phyloP scores from a whole-genome alignment of 1,140 invertebrate species.

The Anthonomus grandis region DNA sequence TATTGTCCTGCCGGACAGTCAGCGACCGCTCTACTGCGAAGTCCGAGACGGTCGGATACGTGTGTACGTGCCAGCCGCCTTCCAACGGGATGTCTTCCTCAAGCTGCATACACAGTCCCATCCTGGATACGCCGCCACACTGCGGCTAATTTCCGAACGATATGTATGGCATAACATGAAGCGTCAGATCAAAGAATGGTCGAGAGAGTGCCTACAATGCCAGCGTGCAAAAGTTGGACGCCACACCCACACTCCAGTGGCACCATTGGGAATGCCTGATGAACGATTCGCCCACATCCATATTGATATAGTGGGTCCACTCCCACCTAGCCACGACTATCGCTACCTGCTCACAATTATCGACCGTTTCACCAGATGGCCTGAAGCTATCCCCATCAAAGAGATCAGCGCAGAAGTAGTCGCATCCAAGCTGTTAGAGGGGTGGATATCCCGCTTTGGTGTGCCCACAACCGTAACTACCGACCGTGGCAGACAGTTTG shows the following conservation, averaged over 20 bases:
- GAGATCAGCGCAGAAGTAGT: slow-evolving; percentile 44
- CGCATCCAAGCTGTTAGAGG: slow-evolving; percentile 33
- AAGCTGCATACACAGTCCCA: slow-evolving; percentile 25
- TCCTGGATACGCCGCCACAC: slow-evolving; percentile 32
- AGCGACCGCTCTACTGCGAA: neutral
- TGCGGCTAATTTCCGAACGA: slow-evolving; percentile 15
- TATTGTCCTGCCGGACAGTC: neutral
- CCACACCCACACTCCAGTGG: slow-evolving; percentile 29
- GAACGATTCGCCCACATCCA: slow-evolving; percentile 38
- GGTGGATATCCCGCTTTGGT: slow-evolving; percentile 48
- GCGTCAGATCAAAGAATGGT: slow-evolving; percentile 32
- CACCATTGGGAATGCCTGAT: slow-evolving; percentile 25
- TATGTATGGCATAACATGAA: slow-evolving; percentile 36
- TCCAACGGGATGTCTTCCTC: neutral
- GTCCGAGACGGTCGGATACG: neutral
- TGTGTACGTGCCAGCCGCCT: neutral
- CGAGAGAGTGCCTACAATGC: slow-evolving; percentile 32
- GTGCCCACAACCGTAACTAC: slow-evolving; percentile 44
- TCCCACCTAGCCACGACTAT: too few relatives aligned
- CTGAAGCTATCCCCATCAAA: slow-evolving; percentile 44
- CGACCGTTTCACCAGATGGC: slow-evolving; percentile 50
- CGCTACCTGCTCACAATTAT: slow-evolving; percentile 46
- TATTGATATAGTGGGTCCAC: slow-evolving; percentile 45
- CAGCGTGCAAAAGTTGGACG: slow-evolving; percentile 39
- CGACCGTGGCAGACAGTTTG: slow-evolving; percentile 49